Percentiles rank a stretch among this genome's conserved stretches.
Evolutionary conservation across 1,140 invertebrate species (phyloP).

Genomic region (Bombus turneri): DNA sequence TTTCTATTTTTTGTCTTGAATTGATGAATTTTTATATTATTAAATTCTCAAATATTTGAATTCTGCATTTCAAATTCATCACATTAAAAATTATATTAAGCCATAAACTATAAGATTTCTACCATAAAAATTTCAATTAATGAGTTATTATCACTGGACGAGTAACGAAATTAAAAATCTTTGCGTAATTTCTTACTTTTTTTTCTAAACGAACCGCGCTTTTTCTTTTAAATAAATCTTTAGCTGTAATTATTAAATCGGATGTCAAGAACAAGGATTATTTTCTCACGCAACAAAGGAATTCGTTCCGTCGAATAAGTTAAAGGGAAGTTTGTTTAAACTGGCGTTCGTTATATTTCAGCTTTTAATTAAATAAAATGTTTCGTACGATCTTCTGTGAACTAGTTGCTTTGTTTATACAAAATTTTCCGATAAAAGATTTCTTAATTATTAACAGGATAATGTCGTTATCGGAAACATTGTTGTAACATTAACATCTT

Average conservation of each 20-base stretch:
- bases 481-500: not conserved
- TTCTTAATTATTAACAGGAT: conserved; percentile 28
- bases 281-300: not conserved
- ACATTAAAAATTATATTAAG: not conserved
- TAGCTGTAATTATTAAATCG: not conserved
- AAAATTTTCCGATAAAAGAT: conserved; percentile 23
- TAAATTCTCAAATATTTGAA: not conserved
- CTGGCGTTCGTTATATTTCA: not conserved
- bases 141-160: not conserved
- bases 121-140: not conserved
- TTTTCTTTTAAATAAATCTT: not conserved
- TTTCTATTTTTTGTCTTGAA: not conserved
- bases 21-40: not conserved
- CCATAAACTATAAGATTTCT: not conserved
- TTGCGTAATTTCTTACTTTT: not conserved
- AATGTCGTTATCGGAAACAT: conserved; percentile 24
- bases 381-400: not conserved
- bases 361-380: conserved; percentile 10
- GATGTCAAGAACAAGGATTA: not conserved
- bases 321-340: not conserved
- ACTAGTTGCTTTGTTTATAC: not conserved
- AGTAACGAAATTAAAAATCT: not conserved
- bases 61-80: not conserved
- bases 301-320: conserved; percentile 15
- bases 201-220: not conserved